Base-by-base conservation (phyloP, 2,888 invertebrate genomes). In the Molorchus minor region DNA sequence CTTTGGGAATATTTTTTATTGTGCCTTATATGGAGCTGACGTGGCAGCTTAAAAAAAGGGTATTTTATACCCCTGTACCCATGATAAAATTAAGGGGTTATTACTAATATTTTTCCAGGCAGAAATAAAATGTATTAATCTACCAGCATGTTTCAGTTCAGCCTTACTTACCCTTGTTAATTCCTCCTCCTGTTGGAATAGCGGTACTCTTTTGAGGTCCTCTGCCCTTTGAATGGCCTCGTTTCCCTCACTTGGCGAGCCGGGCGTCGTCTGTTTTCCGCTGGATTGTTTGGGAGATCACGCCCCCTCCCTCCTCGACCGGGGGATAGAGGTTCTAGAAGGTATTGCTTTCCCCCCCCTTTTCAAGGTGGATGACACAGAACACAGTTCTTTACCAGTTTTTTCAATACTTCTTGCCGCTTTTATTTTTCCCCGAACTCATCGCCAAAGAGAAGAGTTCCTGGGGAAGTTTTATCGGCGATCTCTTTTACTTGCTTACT, bases 41-140 rank as follows among this genome's bases (percentile, higher is more conserved):
- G 29, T 30, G 30, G 49, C 36, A 10, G 12, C n/a, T 17, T 30
- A 16, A 1, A 12, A 15, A 38, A 49, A 49, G 4, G 49, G 35
- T 12, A 49, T 49, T n/a, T 15, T 21, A 36, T 36, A 49, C 3
- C 47, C 49, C 8, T 17, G 16, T 1, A 49, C 12, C 36, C 47
- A 49, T 15, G 30, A 45, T 16, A 45, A 12, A 30, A 45, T 30
- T 16, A 43, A 5, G 21, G 43, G 25, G 15, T 43, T 38, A 2
- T 19, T 19, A 38, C 2, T 38, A 7, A 16, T 25, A 3, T 25
- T 3, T 38, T 38, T 38, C 15, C 38, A 38, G 5, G 15, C 16
- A 5, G 38, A 10, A 2, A 38, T 3, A 38, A 15, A 38, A 38
- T 15, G 10, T 38, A 15, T 13, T 15, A 38, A 15, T 2, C 38